Percentiles rank a stretch among this genome's conserved stretches.
phyloP scores from a whole-genome alignment of 2,113 vertebrate species.

The Prionailurus bengalensis region DNA sequence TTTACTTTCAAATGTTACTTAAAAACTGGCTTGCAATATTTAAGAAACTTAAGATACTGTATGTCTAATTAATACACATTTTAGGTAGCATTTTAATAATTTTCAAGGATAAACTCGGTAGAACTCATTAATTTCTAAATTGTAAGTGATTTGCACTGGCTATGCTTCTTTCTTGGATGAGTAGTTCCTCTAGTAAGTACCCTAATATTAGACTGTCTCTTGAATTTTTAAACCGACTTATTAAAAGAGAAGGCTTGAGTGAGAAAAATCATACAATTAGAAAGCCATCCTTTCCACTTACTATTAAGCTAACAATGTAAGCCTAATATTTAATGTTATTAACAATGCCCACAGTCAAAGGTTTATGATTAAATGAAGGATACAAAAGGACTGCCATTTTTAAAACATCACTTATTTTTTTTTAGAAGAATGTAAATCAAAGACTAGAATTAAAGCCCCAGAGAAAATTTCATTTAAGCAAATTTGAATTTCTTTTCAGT shows the following conservation, averaged over 20 bases:
- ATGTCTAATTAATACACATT: conserved; percentile 40
- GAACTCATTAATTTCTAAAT: conserved; percentile 78
- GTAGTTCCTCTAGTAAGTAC: conserved; percentile 68
- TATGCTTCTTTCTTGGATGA: conserved; percentile 74
- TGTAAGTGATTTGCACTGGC: conserved; percentile 69
- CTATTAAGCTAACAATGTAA: conserved; percentile 83
- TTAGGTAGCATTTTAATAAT: conserved; percentile 68
- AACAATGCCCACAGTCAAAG: conserved; percentile 84
- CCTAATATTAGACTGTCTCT: conserved; percentile 82
- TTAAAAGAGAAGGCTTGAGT: conserved; percentile 80
- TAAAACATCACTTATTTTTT: conserved; percentile 83
- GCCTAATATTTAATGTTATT: conserved; percentile 86
- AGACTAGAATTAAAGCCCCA: conserved; percentile 78
- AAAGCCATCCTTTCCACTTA: conserved; percentile 83
- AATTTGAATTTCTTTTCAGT: conserved; percentile 84
- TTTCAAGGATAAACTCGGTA: conserved; percentile 81
- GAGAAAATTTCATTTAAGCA: conserved; percentile 85
- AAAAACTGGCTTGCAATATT: conserved; percentile 39
- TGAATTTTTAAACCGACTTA: conserved; percentile 83
- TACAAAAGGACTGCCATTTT: conserved; percentile 81
- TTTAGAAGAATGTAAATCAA: conserved; percentile 84
- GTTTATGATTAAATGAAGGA: conserved; percentile 85
- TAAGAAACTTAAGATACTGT: conserved; percentile 31
- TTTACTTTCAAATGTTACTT: conserved; percentile 47
- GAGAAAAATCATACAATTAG: conserved; percentile 83